Base-by-base conservation (phyloP, 1,140 invertebrate genomes). In the Leptopilina boulardi region DNA sequence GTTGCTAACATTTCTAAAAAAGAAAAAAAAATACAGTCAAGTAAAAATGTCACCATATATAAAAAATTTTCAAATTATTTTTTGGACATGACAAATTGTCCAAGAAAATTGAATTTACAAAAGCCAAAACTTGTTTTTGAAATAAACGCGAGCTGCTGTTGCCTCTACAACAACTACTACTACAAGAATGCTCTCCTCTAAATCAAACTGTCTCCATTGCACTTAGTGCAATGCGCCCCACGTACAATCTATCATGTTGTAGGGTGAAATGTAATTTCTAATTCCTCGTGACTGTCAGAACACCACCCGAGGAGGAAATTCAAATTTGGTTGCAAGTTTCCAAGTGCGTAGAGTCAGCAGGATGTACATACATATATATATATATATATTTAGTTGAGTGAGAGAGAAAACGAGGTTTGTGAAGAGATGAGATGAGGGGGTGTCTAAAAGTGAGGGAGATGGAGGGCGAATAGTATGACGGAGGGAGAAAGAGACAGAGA, bases 401-500 rank as follows among this genome's bases (percentile, higher is more conserved):
- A n/a, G n/a, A n/a, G n/a, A n/a, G n/a, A n/a, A n/a, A n/a, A 13
- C 13, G 70, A 41, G 47, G 19, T 21, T 51, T 73, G 77, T 77
- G 70, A 75, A 56, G 71, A 56, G 71, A 74, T 71, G 73, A 71
- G 54, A 71, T 18, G 19, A 73, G 44, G 54, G 47, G 15, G 18
- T 30, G 42, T 66, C 74, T 54, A 54, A 75, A 74, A 75, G 70
- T 80, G 72, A 83, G 51, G 73, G 73, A 76, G 70, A 77, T 72
- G 78, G 71, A 81, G 73, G 71, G 74, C 73, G 41, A 77, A 56
- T 38, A 8, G 34, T 38, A 80, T 71, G 80, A 76, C 74, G 78
- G 78, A 82, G 73, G 77, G 83, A 82, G 87, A 75, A 79, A 85
- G 86, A 91, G 83, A 84, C 75, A 85, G 82, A 84, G 76, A 88